These are phyloP conservation scores for Nomia melanderi DNA, from an alignment of 1,140 invertebrate species.

Conservation along the genomic window DNA sequence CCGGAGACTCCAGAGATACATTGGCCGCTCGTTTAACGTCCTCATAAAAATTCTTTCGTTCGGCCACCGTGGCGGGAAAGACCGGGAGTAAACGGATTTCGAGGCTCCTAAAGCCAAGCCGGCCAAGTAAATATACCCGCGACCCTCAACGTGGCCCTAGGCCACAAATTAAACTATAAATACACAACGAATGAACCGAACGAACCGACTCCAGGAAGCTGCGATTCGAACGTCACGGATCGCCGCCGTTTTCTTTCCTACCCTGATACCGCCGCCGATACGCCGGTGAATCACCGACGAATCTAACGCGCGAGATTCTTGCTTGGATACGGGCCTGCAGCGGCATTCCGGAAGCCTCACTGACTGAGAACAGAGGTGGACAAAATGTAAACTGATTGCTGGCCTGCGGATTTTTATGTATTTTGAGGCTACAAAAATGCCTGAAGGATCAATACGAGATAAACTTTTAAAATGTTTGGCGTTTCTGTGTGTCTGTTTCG, in stretches of 20 bases:
- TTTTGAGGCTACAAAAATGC: no score
- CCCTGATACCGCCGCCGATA: neutral
- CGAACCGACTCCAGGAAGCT: slow-evolving; percentile 54
- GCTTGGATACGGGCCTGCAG: no score
- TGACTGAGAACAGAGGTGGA: no score
- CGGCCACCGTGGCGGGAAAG: slow-evolving; percentile 56
- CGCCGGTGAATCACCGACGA: neutral
- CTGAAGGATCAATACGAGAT: no score
- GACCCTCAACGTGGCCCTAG: slow-evolving; percentile 73
- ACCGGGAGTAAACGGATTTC: slow-evolving; percentile 60
- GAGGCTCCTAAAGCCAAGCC: slow-evolving; percentile 50
- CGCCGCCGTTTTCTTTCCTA: neutral
- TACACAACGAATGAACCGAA: slow-evolving; percentile 68
- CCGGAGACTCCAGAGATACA: slow-evolving; percentile 54
- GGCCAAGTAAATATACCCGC: slow-evolving; percentile 74
- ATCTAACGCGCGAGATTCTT: neutral
- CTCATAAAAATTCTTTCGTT: slow-evolving; percentile 72
- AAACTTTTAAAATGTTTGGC: no score
- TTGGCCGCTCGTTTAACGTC: slow-evolving; percentile 65
- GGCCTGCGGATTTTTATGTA: no score
- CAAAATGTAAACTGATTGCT: no score
- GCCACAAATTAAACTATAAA: slow-evolving; percentile 80
- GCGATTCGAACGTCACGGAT: slow-evolving; percentile 27
- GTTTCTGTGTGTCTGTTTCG: no score
- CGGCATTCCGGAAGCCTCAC: no score